A percentile compares a stretch with the other conserved stretches of the same genome.
Conservation (phyloP, 2,797 vertebrate species). For the Melopsittacus undulatus region DNA sequence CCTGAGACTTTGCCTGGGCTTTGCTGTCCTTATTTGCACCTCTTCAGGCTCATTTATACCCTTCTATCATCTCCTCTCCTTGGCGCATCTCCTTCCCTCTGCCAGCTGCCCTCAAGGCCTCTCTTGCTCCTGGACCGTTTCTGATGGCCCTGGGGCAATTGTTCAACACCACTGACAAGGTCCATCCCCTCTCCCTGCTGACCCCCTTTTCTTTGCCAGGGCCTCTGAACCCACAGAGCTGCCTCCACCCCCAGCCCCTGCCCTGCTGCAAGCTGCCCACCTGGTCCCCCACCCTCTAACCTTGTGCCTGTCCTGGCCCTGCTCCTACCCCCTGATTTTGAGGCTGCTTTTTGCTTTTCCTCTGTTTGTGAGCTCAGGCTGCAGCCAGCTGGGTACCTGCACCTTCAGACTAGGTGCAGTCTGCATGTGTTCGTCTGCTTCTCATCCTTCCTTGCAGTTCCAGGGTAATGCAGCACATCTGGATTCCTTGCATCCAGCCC, state of each 20-base stretch:
- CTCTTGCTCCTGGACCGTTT: not conserved
- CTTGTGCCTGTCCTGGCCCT: not conserved
- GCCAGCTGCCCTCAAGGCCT: not conserved
- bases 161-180: not conserved
- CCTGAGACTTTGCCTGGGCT: slow-evolving; percentile 42
- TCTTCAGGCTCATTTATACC: not conserved
- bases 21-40: slow-evolving; percentile 62
- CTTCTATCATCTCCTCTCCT: not conserved
- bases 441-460: not conserved
- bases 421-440: not conserved
- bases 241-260: not conserved
- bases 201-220: not conserved
- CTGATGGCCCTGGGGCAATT: not conserved
- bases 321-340: not conserved
- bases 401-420: not conserved
- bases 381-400: not conserved
- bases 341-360: not conserved
- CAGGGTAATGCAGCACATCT: not conserved
- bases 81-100: not conserved
- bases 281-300: accelerated
- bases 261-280: not conserved
- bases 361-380: not conserved
- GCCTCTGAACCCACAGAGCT: not conserved
- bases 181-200: not conserved
- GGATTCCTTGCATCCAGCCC: not conserved